These are phyloP conservation scores for Aradophagus sp. DNA, from an alignment of 1,140 invertebrate genomes.

Conservation along the genomic window DNA sequence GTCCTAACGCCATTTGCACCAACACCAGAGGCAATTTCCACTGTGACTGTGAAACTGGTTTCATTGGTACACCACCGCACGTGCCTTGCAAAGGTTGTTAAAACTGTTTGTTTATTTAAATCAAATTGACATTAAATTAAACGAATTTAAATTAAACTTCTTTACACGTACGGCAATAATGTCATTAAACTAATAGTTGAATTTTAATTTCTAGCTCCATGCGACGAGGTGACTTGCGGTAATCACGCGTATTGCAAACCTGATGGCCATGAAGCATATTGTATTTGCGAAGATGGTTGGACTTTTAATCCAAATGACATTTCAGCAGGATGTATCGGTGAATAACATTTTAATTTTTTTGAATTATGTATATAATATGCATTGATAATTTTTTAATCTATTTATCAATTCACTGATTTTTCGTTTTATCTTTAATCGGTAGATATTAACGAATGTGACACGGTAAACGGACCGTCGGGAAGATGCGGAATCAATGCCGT, in stretches of 20 bases:
- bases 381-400: too few species aligned
- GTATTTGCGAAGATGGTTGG: constrained; percentile 94
- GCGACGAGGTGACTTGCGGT: constrained; percentile 92
- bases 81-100: constrained; percentile 84
- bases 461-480: constrained; percentile 83
- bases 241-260: constrained; percentile 91
- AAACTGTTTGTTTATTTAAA: constrained; percentile 1
- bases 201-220: constrained; percentile 81
- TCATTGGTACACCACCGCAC: constrained; percentile 86
- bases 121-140: too few species aligned
- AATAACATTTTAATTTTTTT: constrained; percentile 32
- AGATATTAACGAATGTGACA: constrained; percentile 96
- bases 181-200: too few species aligned
- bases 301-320: constrained; percentile 92
- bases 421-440: too few species aligned
- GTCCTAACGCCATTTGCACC: too few species aligned
- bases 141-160: too few species aligned
- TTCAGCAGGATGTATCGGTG: constrained; percentile 88
- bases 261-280: constrained; percentile 91
- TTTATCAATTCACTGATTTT: too few species aligned
- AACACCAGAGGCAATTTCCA: constrained; percentile 89
- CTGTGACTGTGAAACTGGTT: constrained; percentile 92
- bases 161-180: too few species aligned
- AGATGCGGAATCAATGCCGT: constrained; percentile 88
- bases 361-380: too few species aligned